phyloP scores from a whole-genome alignment of 2,113 vertebrate genomes.

The Chascanopsetta lugubris region DNA sequence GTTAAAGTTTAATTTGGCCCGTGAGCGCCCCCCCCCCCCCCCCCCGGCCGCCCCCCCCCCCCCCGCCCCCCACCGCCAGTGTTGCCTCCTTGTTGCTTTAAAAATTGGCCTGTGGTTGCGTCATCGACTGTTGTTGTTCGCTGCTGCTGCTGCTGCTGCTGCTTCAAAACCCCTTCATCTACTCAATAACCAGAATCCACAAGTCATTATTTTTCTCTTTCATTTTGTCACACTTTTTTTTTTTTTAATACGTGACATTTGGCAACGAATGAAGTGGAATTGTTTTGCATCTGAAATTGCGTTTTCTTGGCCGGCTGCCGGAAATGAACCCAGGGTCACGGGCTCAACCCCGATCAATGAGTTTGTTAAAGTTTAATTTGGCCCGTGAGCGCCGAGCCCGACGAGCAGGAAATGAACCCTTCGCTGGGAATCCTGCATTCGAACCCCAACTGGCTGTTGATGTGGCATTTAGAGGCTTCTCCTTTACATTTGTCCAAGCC shows the following conservation, averaged over 20 bases:
- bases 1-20: slow-evolving; percentile 40
- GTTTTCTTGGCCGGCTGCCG: slow-evolving; percentile 3
- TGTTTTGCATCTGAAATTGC: not conserved
- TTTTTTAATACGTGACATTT: not conserved
- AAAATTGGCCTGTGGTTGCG: slow-evolving; percentile 37
- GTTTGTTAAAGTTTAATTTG: slow-evolving; percentile 41
- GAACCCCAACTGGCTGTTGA: not conserved
- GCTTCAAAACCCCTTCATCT: not conserved
- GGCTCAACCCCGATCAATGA: slow-evolving; percentile 23
- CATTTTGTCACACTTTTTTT: not conserved
- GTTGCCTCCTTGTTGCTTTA: slow-evolving; percentile 36
- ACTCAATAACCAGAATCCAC: not conserved
- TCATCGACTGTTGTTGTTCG: slow-evolving; percentile 29
- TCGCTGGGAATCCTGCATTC: slow-evolving; percentile 3
- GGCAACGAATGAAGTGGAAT: not conserved
- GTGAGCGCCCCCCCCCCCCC: too few species aligned
- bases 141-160: not conserved
- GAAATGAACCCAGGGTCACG: not conserved
- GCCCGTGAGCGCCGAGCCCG: slow-evolving; percentile 1
- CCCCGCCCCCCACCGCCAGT: too few species aligned
- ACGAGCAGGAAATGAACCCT: slow-evolving; percentile 40
- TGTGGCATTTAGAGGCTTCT: slow-evolving; percentile 14
- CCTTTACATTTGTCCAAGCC: not conserved
- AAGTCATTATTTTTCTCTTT: not conserved
- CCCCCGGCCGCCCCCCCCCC: too few species aligned